Evolutionary conservation across 2,888 invertebrate genomes (phyloP).

Genomic region (Tupiocoris notatus): DNA sequence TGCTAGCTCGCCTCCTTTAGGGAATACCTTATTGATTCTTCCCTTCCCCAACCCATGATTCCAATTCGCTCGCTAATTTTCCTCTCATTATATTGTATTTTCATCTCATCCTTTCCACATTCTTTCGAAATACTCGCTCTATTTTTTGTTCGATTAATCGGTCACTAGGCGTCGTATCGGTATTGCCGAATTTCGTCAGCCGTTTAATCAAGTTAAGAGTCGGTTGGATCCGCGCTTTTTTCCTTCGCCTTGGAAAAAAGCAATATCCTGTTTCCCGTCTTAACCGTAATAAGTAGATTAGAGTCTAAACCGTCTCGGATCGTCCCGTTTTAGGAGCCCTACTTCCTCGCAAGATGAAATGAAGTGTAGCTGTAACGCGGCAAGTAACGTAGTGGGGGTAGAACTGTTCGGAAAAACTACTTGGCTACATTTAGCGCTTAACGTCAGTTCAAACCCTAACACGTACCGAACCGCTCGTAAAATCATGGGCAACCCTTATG

Average conservation of each 20-base stretch:
- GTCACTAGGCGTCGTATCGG: background rate
- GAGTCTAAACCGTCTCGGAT: background rate
- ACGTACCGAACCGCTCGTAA: background rate
- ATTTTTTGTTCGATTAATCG: background rate
- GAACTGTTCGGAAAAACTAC: background rate
- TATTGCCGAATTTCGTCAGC: background rate
- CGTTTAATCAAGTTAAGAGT: background rate
- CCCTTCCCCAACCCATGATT: background rate
- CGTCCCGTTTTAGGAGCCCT: background rate
- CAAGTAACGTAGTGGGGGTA: background rate
- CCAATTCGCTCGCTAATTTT: background rate
- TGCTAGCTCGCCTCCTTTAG: too few relatives aligned
- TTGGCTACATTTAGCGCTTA: background rate
- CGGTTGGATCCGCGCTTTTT: background rate
- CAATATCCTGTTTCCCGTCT: background rate
- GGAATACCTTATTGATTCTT: too few relatives aligned
- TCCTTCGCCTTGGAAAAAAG: background rate
- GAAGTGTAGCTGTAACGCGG: background rate
- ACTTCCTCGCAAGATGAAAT: background rate
- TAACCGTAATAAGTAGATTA: background rate
- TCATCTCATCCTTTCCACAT: background rate
- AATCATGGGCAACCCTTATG: too few relatives aligned
- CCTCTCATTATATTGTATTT: background rate
- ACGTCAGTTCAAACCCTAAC: background rate
- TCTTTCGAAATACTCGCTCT: background rate